Base-by-base conservation (phyloP, 2,888 invertebrate genomes). In the Tyria jacobaeae region DNA sequence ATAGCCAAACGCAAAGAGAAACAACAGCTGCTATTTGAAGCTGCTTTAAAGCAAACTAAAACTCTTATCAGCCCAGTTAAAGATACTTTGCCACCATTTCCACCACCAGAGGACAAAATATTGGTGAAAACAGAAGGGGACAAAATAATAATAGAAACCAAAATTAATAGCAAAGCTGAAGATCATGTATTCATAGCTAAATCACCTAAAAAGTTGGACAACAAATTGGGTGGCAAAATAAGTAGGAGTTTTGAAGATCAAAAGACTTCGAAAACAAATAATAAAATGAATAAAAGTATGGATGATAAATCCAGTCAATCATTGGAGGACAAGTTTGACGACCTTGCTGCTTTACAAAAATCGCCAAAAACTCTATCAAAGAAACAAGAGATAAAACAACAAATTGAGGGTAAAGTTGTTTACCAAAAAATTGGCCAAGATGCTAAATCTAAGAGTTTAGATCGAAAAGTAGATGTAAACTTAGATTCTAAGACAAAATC, bases 131-230 rank as follows among this genome's bases (percentile, higher is more conserved):
- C 96, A 0, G 96, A 96, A 80, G 96, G 96, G 0, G 95, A 95
- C 72, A 95, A 95, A 75, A 95, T 95, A 65, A 95, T 95, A 15
- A 95, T 95, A 66, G 96, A 96, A 86, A 95, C 96, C 7, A 96
- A 96, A 87, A 96, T 96, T 44, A 96, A 95, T 70, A 96, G 96
- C 55, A 96, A 96, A 81, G 96, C 95, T 0, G 96, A 96, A 83
- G 96, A 96, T 86, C 96, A 96, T 66, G 96, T 96, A 6, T 94
- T 96, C 61, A 96, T 96, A 75, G 96, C 96, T 0, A 96, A 96
- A 81, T 96, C 96, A 3, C 96, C 96, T 0, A 96, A 96, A 66
- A 96, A 96, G 78, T 85, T 96, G 6, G 96, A 96, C 75, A 95
- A 94, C 58, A 95, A 95, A 64, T 73, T 95, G 54, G 89, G 88